Evolutionary conservation across 2,888 invertebrate genomes (phyloP), one percentile per base, ranked within the genome.

Genomic region (Epinotia demarniana): DNA sequence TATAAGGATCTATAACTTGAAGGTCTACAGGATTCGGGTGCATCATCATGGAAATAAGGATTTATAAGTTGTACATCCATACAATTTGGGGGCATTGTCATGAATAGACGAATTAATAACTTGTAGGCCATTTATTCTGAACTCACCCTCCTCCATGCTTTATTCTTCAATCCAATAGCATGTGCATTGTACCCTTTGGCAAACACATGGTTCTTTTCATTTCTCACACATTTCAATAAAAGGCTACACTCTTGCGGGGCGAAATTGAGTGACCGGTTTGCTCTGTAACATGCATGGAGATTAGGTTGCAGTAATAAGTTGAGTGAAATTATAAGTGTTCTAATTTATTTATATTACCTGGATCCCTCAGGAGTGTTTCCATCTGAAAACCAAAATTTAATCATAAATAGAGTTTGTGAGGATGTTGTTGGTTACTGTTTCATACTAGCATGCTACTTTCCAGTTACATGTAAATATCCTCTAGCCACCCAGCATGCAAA

Each of bases 61-160:
- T 39, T 9, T 39, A 39, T 39, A 39, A 39, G 0, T 39, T 9
- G 9, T 9, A 39, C 1, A 1, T 53, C 53, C n/a, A n/a, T n/a
- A 53, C 6, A 1, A 53, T 5, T 53, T 3, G 12, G 8, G n/a
- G 5, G 16, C 8, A 53, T 53, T 8, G 2, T 53, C 53, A 53
- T 27, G 23, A 27, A 27, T 53, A n/a, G 39, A 39, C 0, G 33
- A 6, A 33, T 6, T 8, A 9, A 39, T 39, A 39, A 39, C 9
- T 8, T 39, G 9, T 39, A 39, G 16, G 53, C n/a, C 0, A n/a
- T 53, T 53, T 53, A 53, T 53, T 53, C 6, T 18, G n/a, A 18
- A 79, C 81, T 80, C 87, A 94, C 94, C 86, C 90, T 87, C 46
- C 79, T 78, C 94, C 94, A 94, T 18, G 93, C 93, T 64, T 80